A percentile compares a stretch with the other conserved stretches of the same genome.
Evolutionary conservation across 2,797 vertebrate species (phyloP).

Genomic region (Momotus momota): DNA sequence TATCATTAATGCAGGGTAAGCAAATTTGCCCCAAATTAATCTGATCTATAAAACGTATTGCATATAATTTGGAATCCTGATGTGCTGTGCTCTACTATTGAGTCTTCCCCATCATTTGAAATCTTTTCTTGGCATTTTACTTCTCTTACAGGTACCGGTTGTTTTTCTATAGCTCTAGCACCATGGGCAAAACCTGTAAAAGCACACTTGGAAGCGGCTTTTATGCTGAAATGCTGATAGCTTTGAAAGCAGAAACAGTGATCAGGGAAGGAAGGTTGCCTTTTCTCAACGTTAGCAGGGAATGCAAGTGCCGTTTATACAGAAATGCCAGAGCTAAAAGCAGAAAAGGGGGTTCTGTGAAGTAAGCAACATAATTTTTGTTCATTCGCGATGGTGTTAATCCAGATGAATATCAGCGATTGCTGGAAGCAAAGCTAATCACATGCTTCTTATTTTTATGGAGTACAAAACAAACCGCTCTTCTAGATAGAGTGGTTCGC

Average conservation of each 20-base stretch:
- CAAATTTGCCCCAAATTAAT: neutral
- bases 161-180: neutral
- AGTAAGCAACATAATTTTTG: neutral
- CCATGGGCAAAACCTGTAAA: neutral
- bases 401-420: neutral
- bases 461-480: neutral
- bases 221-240: neutral
- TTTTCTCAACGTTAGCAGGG: neutral
- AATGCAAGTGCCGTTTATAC: neutral
- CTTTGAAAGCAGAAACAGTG: neutral
- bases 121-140: neutral
- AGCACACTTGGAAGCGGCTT: neutral
- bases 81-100: rapidly evolving
- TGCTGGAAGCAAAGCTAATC: neutral
- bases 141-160: neutral
- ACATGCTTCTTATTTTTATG: neutral
- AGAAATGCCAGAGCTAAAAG: neutral
- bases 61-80: neutral
- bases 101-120: neutral
- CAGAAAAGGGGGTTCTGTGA: neutral
- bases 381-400: neutral
- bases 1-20: neutral
- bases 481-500: neutral
- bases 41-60: neutral
- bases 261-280: neutral